Base-by-base conservation (phyloP, 2,797 vertebrate species). In the Galaxias olidus region DNA sequence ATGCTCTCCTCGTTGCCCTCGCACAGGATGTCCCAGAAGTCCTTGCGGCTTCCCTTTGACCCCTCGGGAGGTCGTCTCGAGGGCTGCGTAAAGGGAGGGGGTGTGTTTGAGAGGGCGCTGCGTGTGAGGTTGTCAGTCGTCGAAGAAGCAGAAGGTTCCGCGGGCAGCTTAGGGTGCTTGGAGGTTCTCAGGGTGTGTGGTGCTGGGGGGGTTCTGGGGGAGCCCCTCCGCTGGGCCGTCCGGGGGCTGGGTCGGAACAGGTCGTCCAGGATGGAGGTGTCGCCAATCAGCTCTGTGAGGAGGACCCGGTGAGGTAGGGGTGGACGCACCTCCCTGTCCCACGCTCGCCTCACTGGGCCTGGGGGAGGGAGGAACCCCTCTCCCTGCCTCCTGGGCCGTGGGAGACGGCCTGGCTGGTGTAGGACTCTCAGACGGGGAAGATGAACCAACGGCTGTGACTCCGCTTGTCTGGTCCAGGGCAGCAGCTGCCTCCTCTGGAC, bases 11-110 rank as follows among this genome's bases (percentile, higher is more conserved):
- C 93, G 11, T 94, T 93, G 44, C 93, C 93, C 60, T 98, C 96
- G 68, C 89, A 92, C 71, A 98, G 79, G 72, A 99, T 94, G 84
- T 98, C 96, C 97, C 96, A 99, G 86, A 99, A 95, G 85, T 97
- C 96, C 87, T 93, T 98, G 63, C 90, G 73, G 69, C 73, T 85
- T 20, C 61, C 84, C 71, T 91, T 94, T 40, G 87, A 69, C 76
- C 89, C 91, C 77, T 69, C 62, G 4, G 52, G 40, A 7, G 61
- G 41, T 13, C 66, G 54, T 11, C 61, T 14, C 6, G 53, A 44
- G 17, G 64, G 9, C 5, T 0, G 51, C 6, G 54, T 42, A 45
- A 20, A 17, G 68, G 55, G 13, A 13, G 10, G 40, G 3, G 58
- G 13, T 41, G 42, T 43, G 41, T 41, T 9, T 56, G 44, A 0